Evolutionary conservation across 2,797 vertebrate genomes (phyloP), one percentile per base, ranked within the genome.

Genomic region (Zenarchopterus dispar): DNA sequence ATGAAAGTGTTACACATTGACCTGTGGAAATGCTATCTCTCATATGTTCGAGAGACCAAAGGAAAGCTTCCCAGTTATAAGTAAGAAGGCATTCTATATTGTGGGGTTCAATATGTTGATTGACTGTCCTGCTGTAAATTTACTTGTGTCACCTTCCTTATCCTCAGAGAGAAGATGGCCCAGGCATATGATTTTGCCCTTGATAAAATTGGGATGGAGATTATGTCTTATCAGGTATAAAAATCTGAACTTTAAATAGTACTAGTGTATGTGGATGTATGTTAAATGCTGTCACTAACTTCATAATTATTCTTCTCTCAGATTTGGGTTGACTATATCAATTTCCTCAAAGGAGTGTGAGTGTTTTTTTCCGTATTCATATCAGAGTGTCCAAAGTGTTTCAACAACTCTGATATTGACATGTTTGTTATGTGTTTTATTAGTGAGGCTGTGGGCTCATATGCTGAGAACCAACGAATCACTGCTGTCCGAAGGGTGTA

Each of bases 301-400:
- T 15, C 1, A 2, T 56, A 0, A 31, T 28, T 6, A 48, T 49
- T 78, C 19, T 7, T 64, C 41, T 26, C 42, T 7, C 92, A 99
- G 98, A 99, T 99, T 85, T 99, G 98, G 98, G 98, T 99, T 73
- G 98, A 99, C 93, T 99, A 99, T 89, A 99, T 99, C 90, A 99
- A 99, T 92, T 99, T 99, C 91, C 94, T 99, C 73, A 99, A 99
- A 94, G 98, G 98, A 93, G 98, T 99, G 98, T 99, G 93, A 97
- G 98, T 97, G 6, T 5, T 36, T 36, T 36, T 36, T 23, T n/a
- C 6, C n/a, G 3, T n/a, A 9, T 5, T n/a, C 3, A 7, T 8
- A 10, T 16, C 45, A 5, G 22, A 4, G 10, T 26, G 6, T 52
- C 11, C 11, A 13, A 28, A 9, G 2, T 26, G 19, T 13, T 1